phyloP scores from a whole-genome alignment of 2,797 vertebrate species.

The Gastrophryne carolinensis region DNA sequence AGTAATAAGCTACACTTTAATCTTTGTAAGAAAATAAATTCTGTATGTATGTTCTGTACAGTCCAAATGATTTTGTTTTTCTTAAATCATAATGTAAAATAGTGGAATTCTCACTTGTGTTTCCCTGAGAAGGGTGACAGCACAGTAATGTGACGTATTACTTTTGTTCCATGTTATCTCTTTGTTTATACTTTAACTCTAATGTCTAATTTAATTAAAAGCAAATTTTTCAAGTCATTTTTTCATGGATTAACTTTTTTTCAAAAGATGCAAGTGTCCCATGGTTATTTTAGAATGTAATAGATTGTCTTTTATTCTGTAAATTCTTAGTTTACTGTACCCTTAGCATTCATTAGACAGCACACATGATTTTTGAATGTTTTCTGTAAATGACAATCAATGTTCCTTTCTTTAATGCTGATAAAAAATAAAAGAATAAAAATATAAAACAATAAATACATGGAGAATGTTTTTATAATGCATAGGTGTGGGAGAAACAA shows the following conservation, averaged over 20 bases:
- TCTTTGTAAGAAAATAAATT: constrained; percentile 57
- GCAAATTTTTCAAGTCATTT: constrained; percentile 61
- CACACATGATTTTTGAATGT: constrained; percentile 85
- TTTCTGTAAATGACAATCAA: constrained; percentile 88
- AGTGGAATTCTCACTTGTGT: constrained; percentile 64
- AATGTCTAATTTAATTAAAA: constrained; percentile 68
- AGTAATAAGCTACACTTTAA: constrained; percentile 58
- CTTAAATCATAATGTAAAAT: constrained; percentile 61
- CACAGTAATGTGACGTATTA: constrained; percentile 58
- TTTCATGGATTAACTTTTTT: constrained; percentile 68
- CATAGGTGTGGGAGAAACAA: too few species aligned
- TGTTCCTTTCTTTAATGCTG: constrained; percentile 80
- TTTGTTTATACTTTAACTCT: constrained; percentile 70
- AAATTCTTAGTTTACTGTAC: constrained; percentile 77
- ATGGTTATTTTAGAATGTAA: constrained; percentile 81
- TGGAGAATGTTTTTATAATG: too few species aligned
- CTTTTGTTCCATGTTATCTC: constrained; percentile 55
- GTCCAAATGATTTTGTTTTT: constrained; percentile 59
- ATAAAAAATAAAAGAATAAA: constrained; percentile 70
- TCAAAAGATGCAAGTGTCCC: constrained; percentile 67
- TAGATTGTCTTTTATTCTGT: constrained; percentile 73
- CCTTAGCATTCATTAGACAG: constrained; percentile 78
- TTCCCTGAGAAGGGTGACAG: constrained; percentile 60
- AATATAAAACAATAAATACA: constrained; percentile 55
- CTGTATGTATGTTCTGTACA: constrained; percentile 62